Conservation (phyloP, 2,797 vertebrate species). For the Phoebastria nigripes region DNA sequence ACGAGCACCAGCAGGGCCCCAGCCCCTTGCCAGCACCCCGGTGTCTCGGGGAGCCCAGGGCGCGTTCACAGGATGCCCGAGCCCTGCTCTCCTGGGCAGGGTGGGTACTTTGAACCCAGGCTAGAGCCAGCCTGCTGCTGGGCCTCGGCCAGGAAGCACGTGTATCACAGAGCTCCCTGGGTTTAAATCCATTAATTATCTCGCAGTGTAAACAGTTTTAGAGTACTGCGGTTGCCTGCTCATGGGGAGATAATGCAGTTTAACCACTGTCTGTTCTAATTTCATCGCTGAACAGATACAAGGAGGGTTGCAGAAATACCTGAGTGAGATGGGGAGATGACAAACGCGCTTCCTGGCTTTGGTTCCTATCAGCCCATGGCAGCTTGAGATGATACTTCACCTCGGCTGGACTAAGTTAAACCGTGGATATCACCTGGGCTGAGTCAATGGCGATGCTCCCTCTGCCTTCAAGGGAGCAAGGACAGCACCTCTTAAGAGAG, state of each 20-base stretch:
- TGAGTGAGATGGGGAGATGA: neutral
- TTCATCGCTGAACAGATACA: neutral
- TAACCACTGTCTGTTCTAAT: neutral
- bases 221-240: neutral
- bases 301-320: neutral
- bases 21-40: rapidly evolving
- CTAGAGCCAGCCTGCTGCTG: neutral
- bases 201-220: slow-evolving; percentile 23
- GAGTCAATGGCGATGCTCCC: neutral
- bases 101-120: neutral
- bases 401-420: neutral
- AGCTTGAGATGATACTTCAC: neutral
- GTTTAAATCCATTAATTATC: slow-evolving; percentile 48
- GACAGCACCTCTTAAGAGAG: neutral
- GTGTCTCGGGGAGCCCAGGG: neutral
- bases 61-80: rapidly evolving
- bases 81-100: neutral
- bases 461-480: neutral
- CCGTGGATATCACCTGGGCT: neutral
- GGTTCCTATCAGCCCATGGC: neutral
- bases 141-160: neutral
- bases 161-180: neutral
- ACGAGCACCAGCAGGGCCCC: rapidly evolving
- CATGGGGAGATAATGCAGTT: slow-evolving; percentile 44
- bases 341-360: neutral